Base-by-base conservation (phyloP, 1,140 invertebrate species). In the Pissodes strobi region DNA sequence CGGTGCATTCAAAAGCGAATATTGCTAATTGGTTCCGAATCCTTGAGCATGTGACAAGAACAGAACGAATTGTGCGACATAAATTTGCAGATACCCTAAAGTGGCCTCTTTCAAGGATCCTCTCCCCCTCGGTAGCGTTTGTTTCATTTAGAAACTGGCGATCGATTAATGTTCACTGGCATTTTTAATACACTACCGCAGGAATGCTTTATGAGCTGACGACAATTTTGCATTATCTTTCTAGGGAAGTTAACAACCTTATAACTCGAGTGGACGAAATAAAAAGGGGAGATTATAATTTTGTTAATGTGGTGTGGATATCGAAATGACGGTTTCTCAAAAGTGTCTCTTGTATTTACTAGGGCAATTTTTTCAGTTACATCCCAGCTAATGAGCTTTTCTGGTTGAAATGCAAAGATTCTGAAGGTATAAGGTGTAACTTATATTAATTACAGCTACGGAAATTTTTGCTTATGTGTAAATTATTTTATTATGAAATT, bases 71-170 rank as follows among this genome's bases (percentile, higher is more conserved):
- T 23, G n/a, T 17, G 13, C 43, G 38, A 43, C 61, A 67, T 69
- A 66, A 69, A 69, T 69, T 58, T 63, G n/a, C 45, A n/a, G 21
- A 10, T 17, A 15, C 58, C 30, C 34, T n/a, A 43, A 30, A 39
- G 46, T 61, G 58, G 58, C 43, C 39, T 52, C 46, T 52, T 61
- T 8, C 34, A 61, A 51, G 18, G 30, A 61, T 66, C 22, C 39
- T 66, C 61, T n/a, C 17, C 56, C 46, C 30, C 38, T 67, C 59
- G 39, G 30, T 34, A 41, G 45, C 22, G 25, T 66, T n/a, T n/a
- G n/a, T n/a, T 69, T 69, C 67, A 67, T 69, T 69, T 69, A 55
- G 58, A 56, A 66, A 46, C 59, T 64, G 67, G 23, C 64, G 62
- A 66, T 53, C 64, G 67, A 69, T 66, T 69, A 69, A 69, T 69